Conservation (phyloP, 2,797 vertebrate genomes). For the Eupleurogrammus muticus region DNA sequence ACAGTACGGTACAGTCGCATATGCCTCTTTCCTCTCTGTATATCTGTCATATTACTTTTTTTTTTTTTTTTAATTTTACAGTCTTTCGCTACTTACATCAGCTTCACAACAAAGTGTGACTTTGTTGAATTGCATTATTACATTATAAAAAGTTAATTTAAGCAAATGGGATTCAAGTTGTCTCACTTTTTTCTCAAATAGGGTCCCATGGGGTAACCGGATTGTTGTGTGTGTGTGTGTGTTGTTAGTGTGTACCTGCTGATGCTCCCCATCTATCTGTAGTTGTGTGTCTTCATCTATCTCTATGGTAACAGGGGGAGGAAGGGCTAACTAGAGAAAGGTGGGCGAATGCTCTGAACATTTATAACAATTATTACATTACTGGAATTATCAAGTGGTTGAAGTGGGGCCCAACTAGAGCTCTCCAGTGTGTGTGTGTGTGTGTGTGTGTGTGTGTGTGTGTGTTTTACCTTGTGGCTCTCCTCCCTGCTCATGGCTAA, state of each 20-base stretch:
- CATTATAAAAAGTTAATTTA: too few species aligned
- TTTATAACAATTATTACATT: slow-evolving; percentile 53
- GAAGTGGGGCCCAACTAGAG: not conserved
- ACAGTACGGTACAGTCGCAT: too few species aligned
- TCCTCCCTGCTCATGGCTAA: slow-evolving; percentile 96
- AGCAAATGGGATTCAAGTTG: too few species aligned
- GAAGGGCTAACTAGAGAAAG: slow-evolving; percentile 47
- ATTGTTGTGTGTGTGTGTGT: slow-evolving; percentile 23
- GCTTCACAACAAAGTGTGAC: too few species aligned
- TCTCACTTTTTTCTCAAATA: too few species aligned
- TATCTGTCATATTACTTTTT: too few species aligned
- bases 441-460: slow-evolving; percentile 5
- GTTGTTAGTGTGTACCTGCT: slow-evolving; percentile 82
- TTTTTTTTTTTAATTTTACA: too few species aligned
- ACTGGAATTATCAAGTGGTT: slow-evolving; percentile 40
- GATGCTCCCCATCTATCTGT: slow-evolving; percentile 86
- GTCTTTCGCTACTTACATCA: too few species aligned
- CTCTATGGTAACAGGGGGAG: slow-evolving; percentile 79
- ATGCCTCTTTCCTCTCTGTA: too few species aligned
- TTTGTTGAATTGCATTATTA: too few species aligned
- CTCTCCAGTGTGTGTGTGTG: slow-evolving; percentile 7
- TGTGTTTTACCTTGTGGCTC: slow-evolving; percentile 89
- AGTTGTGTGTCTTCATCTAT: slow-evolving; percentile 88
- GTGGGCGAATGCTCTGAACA: slow-evolving; percentile 54
- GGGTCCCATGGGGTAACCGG: too few species aligned